phyloP scores from a whole-genome alignment of 2,113 vertebrate genomes.

The Pandion haliaetus region DNA sequence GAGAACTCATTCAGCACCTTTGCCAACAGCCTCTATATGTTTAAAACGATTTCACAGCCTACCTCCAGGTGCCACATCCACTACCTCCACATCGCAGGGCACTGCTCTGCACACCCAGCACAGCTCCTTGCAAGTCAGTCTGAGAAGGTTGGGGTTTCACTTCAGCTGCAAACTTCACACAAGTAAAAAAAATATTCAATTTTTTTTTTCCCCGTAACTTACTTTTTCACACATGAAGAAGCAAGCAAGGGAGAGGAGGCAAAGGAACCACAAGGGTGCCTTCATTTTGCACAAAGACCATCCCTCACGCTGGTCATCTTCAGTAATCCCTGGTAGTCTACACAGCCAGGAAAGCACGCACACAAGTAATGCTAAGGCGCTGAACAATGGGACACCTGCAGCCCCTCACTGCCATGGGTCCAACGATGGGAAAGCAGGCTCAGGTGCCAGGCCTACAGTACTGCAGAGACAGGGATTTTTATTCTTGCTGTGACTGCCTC shows the following conservation, averaged over 20 bases:
- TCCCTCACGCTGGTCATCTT: background rate
- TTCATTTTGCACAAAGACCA: background rate
- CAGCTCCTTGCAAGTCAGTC: background rate
- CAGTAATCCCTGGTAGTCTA: background rate
- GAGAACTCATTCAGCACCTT: background rate
- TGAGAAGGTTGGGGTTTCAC: background rate
- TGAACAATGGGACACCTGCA: no score
- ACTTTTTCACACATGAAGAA: background rate
- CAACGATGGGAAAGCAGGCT: rapidly evolving
- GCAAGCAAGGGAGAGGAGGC: no score
- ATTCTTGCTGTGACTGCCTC: background rate
- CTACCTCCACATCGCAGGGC: background rate
- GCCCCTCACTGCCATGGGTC: no score
- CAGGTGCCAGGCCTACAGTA: no score
- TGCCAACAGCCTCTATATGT: background rate
- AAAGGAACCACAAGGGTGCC: background rate
- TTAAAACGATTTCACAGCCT: background rate
- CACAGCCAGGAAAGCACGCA: background rate
- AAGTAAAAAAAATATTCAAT: background rate
- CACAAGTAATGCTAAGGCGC: rapidly evolving
- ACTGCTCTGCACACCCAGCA: background rate
- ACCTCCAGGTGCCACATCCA: no score
- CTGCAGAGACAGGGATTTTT: background rate
- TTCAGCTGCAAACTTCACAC: background rate
- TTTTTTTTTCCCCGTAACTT: background rate